phyloP scores from a whole-genome alignment of 2,888 invertebrate species.

The Spilarctia lutea region DNA sequence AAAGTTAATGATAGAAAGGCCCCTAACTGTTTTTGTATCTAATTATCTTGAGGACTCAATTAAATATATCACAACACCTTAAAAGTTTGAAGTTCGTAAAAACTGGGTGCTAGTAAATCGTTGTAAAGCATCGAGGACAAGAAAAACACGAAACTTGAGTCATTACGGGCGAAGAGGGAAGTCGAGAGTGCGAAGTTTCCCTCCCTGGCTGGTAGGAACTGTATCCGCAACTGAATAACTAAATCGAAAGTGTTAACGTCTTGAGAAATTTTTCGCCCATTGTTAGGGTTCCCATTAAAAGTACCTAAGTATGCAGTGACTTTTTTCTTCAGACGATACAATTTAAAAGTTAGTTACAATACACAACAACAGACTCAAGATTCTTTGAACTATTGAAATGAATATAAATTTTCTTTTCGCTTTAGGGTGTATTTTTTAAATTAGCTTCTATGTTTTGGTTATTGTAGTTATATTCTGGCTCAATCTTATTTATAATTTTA shows the following conservation, averaged over 20 bases:
- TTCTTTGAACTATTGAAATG: conserved; percentile 19
- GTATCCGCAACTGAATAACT: conserved; percentile 59
- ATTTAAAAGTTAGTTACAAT: conserved; percentile 11
- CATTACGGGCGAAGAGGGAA: conserved; percentile 66
- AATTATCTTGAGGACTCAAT: conserved; percentile 14
- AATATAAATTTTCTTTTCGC: conserved; percentile 29
- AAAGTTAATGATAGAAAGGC: conserved; percentile 8
- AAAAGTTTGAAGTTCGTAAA: conserved; percentile 28
- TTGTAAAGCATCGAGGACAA: conserved; percentile 67
- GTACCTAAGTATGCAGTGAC: conserved; percentile 32
- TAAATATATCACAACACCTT: conserved; percentile 22
- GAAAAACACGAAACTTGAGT: conserved; percentile 77
- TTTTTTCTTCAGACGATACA: conserved; percentile 3
- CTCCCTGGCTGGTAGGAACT: conserved; percentile 62
- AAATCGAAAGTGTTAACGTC: conserved; percentile 66
- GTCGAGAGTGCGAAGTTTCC: conserved; percentile 74
- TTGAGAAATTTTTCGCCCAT: conserved; percentile 54
- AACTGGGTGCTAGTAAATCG: conserved; percentile 59
- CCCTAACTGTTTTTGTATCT: conserved; percentile 5
- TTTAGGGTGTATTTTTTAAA: conserved; percentile 33
- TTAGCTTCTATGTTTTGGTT: conserved; percentile 31
- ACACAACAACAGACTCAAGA: neutral
- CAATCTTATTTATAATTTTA: conserved; percentile 29
- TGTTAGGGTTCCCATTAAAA: conserved; percentile 46
- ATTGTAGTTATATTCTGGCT: conserved; percentile 24